A percentile compares a stretch with the other conserved stretches of the same genome.
phyloP scores from a whole-genome alignment of 2,113 vertebrate genomes.

The Triplophysa tibetana region DNA sequence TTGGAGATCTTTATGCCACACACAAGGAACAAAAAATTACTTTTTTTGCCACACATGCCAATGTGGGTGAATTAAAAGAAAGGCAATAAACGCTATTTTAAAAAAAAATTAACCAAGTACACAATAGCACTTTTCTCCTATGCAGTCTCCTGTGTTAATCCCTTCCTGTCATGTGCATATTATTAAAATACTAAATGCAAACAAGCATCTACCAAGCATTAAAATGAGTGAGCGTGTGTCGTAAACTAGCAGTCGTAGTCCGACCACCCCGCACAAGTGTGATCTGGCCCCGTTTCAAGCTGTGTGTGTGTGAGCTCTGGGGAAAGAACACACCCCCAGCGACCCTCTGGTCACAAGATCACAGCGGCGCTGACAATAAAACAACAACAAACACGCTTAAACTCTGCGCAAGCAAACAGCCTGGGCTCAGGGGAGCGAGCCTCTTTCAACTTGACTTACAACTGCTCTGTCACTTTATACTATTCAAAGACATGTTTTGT shows the following conservation, averaged over 20 bases:
- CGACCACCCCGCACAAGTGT: conserved; percentile 44
- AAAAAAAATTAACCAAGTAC: neutral
- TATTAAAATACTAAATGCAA: neutral
- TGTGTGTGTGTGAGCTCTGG: conserved; percentile 47
- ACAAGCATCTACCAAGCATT: neutral
- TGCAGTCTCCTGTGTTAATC: neutral
- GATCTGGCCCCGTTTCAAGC: neutral
- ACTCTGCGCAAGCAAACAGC: conserved; percentile 19
- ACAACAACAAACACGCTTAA: conserved; percentile 56
- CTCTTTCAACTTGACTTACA: conserved; percentile 2
- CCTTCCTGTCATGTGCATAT: neutral
- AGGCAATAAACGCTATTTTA: no score
- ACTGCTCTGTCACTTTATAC: conserved; percentile 21
- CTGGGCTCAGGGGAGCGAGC: conserved; percentile 22
- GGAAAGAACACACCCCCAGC: conserved; percentile 47
- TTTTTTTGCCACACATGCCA: no score
- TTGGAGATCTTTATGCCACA: neutral
- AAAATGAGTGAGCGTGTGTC: no score
- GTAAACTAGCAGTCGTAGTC: conserved; percentile 34
- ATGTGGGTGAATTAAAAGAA: no score
- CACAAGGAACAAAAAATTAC: no score
- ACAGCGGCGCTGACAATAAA: conserved; percentile 57
- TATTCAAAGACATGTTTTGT: conserved; percentile 18
- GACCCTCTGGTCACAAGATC: conserved; percentile 60
- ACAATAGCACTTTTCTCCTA: neutral